Evolutionary conservation across 2,113 vertebrate genomes (phyloP).

Genomic region (Rhea americana): DNA sequence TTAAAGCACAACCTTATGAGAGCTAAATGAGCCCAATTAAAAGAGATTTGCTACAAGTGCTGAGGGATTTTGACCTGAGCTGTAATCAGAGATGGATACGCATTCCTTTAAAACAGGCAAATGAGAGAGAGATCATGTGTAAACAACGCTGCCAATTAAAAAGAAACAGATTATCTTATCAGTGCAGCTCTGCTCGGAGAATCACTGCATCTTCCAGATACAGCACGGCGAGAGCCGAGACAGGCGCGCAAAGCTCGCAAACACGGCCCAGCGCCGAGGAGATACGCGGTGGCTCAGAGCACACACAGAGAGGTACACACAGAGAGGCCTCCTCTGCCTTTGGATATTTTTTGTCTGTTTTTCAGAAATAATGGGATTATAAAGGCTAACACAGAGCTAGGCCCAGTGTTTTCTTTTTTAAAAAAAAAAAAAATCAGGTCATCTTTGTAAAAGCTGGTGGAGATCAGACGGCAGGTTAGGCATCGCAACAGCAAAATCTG

Average conservation of each 20-base stretch:
- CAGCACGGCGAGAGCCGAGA: not conserved
- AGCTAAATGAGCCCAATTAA: slow-evolving; percentile 71
- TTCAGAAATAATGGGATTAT: not conserved
- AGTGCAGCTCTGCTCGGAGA: not conserved
- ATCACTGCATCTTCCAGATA: not conserved
- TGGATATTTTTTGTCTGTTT: not conserved
- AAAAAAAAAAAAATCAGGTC: not conserved
- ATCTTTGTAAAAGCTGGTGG: not conserved
- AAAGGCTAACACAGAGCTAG: not conserved
- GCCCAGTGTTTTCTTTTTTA: not conserved
- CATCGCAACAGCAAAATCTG: not conserved
- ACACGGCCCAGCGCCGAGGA: not conserved
- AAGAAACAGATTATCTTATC: slow-evolving; percentile 56
- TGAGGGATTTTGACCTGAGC: slow-evolving; percentile 66
- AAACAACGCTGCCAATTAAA: slow-evolving; percentile 69
- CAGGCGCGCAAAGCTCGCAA: not conserved
- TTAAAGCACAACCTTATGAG: slow-evolving; percentile 54
- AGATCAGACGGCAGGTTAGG: not conserved
- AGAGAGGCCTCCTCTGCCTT: fast-evolving
- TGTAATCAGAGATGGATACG: slow-evolving; percentile 52
- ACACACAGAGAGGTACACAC: not conserved
- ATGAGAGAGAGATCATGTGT: slow-evolving; percentile 48
- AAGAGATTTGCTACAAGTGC: slow-evolving; percentile 63
- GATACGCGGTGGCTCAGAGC: not conserved
- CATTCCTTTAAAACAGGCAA: slow-evolving; percentile 50